Base-by-base conservation (phyloP, 23 tunicate species). In the Clavelina lepadiformis region DNA sequence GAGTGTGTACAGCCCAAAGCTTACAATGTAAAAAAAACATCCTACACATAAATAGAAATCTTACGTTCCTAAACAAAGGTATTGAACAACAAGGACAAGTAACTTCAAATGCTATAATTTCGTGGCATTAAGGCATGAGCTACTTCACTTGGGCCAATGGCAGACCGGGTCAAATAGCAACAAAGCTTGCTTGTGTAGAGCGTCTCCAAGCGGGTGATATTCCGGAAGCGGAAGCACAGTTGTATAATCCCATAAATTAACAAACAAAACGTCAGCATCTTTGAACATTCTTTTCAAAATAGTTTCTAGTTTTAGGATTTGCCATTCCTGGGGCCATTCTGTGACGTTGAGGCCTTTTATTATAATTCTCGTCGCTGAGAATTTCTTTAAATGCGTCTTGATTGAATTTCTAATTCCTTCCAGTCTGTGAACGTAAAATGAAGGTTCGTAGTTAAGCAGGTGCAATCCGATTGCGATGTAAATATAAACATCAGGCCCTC, bases 211-310 rank as follows among this genome's bases (percentile, higher is more conserved):
- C 13, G 72, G 72, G 22, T 66, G 72, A 28, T 66, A 66, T 46
- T 66, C 72, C 5, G 72, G 46, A 3, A 66, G 24, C 6, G 72
- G 72, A 44, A 44, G 47, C 8, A 65, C 27, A 3, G 56, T 65
- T 8, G 82, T 47, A 69, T 61, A 61, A 30, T 74, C 80, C 80
- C 80, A 74, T 33, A 74, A 46, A 49, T 61, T 28, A 29, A 74
- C 2, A 50, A 61, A 74, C 8, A 61, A 34, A 30, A 63, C 60
- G 28, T 27, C 38, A 2, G n/a, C 8, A 28, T 62, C 51, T 31
- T 29, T 30, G 31, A 74, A 62, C 13, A 28, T 28, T 30, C 62
- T 45, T 19, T 47, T 47, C 22, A 61, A 33, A 7, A 74, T 15
- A 19, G 50, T 47, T 21, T 74, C 49, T 20, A 61, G 46, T 22